Evolutionary conservation across 1,140 invertebrate genomes (phyloP).

Genomic region (Brachionus rubens): DNA sequence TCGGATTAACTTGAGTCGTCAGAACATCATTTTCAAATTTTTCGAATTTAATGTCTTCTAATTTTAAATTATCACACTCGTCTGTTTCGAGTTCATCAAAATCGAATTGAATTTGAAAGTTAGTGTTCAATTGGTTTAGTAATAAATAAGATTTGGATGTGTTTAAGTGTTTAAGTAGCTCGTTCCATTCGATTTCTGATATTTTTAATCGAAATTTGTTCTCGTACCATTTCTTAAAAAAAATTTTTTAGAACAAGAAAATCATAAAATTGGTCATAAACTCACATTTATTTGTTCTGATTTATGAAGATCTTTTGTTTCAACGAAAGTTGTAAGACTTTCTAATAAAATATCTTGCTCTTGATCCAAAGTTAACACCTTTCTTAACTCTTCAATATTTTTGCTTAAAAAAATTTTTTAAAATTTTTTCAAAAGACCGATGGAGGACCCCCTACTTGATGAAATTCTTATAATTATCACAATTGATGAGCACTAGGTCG

Average conservation of each 20-base stretch:
- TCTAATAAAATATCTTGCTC: conserved; percentile 21
- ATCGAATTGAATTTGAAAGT: conserved; percentile 1
- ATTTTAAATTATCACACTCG: neutral
- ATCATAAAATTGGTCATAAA: neutral
- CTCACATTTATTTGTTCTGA: conserved; percentile 12
- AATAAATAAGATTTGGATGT: neutral
- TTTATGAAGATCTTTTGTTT: neutral
- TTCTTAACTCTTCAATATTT: conserved; percentile 8
- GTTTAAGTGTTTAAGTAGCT: neutral
- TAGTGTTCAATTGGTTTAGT: neutral
- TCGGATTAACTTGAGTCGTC: neutral
- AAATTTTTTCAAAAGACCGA: too few species aligned
- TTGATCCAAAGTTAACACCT: neutral
- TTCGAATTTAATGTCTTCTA: neutral
- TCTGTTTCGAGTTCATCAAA: neutral
- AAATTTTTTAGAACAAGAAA: neutral
- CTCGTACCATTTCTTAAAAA: conserved; percentile 5
- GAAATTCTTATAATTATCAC: neutral
- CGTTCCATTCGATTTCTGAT: conserved; percentile 4
- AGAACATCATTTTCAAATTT: neutral
- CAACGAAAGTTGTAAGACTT: neutral
- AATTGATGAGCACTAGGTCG: neutral
- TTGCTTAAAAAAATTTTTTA: neutral
- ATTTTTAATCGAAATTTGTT: conserved; percentile 1
- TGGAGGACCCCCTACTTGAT: conserved; percentile 14